A percentile compares a stretch with the other conserved stretches of the same genome.
Conservation (phyloP, 2,888 invertebrate species). For the Latrodectus hesperus region DNA sequence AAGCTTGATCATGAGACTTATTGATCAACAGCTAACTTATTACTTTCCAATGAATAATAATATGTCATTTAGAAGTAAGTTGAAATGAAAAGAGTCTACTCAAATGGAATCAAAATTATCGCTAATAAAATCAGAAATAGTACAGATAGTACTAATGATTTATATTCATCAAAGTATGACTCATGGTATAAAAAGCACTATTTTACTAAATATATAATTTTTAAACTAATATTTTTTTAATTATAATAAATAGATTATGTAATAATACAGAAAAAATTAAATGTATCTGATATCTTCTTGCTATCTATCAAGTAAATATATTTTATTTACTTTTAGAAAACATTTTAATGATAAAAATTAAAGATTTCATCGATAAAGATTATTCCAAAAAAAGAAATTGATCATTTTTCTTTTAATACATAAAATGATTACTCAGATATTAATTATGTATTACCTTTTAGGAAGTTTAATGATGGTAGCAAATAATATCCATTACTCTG, state of each 20-base stretch:
- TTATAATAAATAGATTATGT: background rate
- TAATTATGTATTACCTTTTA: constrained; percentile 30
- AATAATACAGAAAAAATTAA: too few relatives aligned
- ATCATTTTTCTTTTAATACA: background rate
- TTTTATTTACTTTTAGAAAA: background rate
- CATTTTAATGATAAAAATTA: background rate
- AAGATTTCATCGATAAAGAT: background rate
- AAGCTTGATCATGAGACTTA: too few relatives aligned
- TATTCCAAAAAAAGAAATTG: background rate
- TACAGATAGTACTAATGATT: too few relatives aligned
- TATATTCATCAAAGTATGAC: too few relatives aligned
- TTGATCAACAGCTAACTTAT: too few relatives aligned
- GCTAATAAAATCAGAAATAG: too few relatives aligned
- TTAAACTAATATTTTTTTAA: background rate
- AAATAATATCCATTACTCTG: constrained; percentile 49
- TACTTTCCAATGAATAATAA: too few relatives aligned
- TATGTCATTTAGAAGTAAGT: too few relatives aligned
- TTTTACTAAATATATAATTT: background rate
- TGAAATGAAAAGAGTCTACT: too few relatives aligned
- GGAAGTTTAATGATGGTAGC: constrained; percentile 41
- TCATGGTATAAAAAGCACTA: too few relatives aligned
- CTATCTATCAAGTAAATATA: background rate
- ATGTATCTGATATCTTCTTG: too few relatives aligned
- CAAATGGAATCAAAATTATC: too few relatives aligned
- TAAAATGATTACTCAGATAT: background rate